phyloP scores from a whole-genome alignment of 2,797 vertebrate species.

The Pitangus sulphuratus region DNA sequence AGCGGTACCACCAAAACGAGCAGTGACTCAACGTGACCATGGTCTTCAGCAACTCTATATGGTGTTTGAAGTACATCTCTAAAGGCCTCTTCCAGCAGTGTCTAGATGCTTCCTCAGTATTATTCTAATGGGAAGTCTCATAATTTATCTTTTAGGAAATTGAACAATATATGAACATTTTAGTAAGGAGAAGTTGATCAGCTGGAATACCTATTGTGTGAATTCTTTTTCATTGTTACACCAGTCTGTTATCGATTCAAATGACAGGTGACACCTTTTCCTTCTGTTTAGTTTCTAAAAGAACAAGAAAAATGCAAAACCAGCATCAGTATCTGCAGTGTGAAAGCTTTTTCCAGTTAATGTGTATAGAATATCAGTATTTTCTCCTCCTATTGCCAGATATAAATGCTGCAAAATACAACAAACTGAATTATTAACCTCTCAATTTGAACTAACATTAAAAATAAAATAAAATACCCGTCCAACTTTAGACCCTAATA shows the following conservation, averaged over 20 bases:
- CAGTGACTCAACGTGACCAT: background rate
- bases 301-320: background rate
- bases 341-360: background rate
- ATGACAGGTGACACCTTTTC: background rate
- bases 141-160: background rate
- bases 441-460: background rate
- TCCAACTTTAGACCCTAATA: background rate
- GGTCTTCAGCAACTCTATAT: background rate
- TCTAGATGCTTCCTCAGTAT: background rate
- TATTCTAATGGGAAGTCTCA: background rate
- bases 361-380: background rate
- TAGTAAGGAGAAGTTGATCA: background rate
- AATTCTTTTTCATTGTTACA: background rate
- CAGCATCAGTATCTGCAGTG: background rate
- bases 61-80: background rate
- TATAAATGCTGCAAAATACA: background rate
- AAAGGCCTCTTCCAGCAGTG: background rate
- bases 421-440: background rate
- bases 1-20: background rate
- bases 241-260: background rate
- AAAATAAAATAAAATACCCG: background rate
- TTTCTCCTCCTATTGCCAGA: background rate
- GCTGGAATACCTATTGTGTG: background rate
- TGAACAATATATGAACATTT: background rate
- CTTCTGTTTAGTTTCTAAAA: background rate